phyloP scores from a whole-genome alignment of 2,888 invertebrate species.

The Cataglyphis altisquamis region DNA sequence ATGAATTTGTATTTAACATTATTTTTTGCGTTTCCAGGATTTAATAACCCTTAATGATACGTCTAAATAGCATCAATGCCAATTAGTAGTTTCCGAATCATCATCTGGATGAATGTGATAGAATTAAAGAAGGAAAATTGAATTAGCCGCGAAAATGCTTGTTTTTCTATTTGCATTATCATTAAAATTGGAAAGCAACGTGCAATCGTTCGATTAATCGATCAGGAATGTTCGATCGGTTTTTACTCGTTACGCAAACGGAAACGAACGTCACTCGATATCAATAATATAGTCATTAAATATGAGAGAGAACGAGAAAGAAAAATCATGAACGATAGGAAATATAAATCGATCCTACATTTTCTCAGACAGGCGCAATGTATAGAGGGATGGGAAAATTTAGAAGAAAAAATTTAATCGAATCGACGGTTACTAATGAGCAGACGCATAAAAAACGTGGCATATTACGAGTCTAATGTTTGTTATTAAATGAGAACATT shows the following conservation, averaged over 20 bases:
- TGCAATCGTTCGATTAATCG: conserved; percentile 6
- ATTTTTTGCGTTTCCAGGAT: background rate
- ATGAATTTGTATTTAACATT: background rate
- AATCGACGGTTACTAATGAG: conserved; percentile 34
- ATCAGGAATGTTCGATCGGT: conserved; percentile 3
- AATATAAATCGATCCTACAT: conserved; percentile 1
- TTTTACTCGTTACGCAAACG: background rate
- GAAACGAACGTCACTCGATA: background rate
- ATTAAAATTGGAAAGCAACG: background rate
- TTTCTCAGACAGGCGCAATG: background rate
- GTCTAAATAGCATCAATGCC: background rate
- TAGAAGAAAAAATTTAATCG: background rate
- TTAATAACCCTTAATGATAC: background rate
- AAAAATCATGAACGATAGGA: background rate
- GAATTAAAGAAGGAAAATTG: background rate
- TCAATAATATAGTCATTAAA: conserved; percentile 2
- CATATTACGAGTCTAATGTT: conserved; percentile 52
- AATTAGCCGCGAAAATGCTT: background rate
- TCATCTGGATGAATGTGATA: background rate
- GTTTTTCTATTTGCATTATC: background rate
- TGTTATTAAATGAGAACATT: conserved; percentile 41
- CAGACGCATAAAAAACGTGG: conserved; percentile 39
- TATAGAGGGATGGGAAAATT: conserved; percentile 20
- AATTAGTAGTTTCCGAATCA: conserved; percentile 4
- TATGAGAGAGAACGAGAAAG: background rate